These are phyloP conservation scores for Zaprionus davidi DNA, from an alignment of 1,140 invertebrate genomes.

Conservation along the genomic window DNA sequence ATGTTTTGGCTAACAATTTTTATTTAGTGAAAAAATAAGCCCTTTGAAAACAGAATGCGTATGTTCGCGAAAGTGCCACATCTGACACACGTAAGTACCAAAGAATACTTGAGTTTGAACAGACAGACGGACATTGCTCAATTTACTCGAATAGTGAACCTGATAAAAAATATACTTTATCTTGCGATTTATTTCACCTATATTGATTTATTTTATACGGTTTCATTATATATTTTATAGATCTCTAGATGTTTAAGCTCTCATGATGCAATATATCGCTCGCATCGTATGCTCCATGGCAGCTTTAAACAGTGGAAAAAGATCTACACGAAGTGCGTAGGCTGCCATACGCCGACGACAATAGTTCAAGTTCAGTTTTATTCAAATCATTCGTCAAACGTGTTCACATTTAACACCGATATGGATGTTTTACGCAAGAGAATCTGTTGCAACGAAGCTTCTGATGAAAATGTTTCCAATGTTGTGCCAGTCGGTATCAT, in stretches of 20 bases:
- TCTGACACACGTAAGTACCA: too few species aligned
- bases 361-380: slow-evolving; percentile 47
- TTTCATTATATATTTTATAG: slow-evolving; percentile 48
- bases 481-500: slow-evolving; percentile 66
- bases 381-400: slow-evolving; percentile 30
- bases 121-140: too few species aligned
- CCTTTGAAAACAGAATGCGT: too few species aligned
- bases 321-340: slow-evolving; percentile 16
- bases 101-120: too few species aligned
- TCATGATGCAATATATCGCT: slow-evolving; percentile 51
- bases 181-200: too few species aligned
- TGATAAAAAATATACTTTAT: too few species aligned
- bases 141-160: too few species aligned
- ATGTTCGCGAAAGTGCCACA: too few species aligned
- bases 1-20: not conserved
- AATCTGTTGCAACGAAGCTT: slow-evolving; percentile 50
- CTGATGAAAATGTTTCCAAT: not conserved
- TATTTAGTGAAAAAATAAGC: too few species aligned
- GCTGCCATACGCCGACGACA: not conserved
- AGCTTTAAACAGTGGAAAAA: slow-evolving; percentile 46
- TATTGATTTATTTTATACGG: not conserved
- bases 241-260: slow-evolving; percentile 61
- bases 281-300: slow-evolving; percentile 33
- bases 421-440: slow-evolving; percentile 60
- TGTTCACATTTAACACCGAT: slow-evolving; percentile 43